These are phyloP conservation scores for Cryptocephalus primarius DNA, from an alignment of 2,888 invertebrate genomes.

Conservation along the genomic window DNA sequence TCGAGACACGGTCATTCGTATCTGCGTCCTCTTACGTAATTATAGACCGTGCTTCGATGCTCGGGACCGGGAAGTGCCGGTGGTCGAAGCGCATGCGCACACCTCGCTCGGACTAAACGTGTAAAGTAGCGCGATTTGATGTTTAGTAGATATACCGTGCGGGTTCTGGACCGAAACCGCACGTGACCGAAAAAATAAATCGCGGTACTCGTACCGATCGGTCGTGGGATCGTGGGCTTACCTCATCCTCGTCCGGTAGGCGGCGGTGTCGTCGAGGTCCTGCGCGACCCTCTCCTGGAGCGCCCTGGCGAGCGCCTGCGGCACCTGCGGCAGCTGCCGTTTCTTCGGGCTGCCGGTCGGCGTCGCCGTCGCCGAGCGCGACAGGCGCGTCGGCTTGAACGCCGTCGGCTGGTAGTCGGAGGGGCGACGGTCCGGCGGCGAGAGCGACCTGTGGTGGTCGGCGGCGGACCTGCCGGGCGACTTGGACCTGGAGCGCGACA, in stretches of 20 bases:
- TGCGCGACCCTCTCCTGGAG: slow-evolving; percentile 63
- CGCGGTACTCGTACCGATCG: not conserved
- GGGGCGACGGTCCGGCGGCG: slow-evolving; percentile 63
- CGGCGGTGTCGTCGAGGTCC: slow-evolving; percentile 59
- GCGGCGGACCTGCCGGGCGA: slow-evolving; percentile 57
- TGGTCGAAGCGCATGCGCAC: too few relatives aligned
- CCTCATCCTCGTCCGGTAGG: slow-evolving; percentile 15
- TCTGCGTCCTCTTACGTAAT: too few relatives aligned
- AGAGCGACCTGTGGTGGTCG: slow-evolving; percentile 52
- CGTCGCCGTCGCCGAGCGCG: slow-evolving; percentile 81
- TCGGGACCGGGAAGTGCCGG: too few relatives aligned
- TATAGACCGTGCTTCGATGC: too few relatives aligned
- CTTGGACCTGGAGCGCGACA: slow-evolving; percentile 57
- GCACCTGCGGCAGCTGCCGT: slow-evolving; percentile 92
- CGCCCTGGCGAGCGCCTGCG: slow-evolving; percentile 52
- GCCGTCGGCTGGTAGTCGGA: slow-evolving; percentile 47
- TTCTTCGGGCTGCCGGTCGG: slow-evolving; percentile 92
- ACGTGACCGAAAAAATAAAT: not conserved
- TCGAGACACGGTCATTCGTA: too few relatives aligned
- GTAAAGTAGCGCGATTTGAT: too few relatives aligned
- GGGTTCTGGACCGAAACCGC: too few relatives aligned
- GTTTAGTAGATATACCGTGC: too few relatives aligned
- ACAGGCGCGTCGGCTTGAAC: slow-evolving; percentile 49
- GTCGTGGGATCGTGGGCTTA: too few relatives aligned
- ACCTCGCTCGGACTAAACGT: too few relatives aligned